Base-by-base conservation (phyloP, 2,797 vertebrate species). In the Columba guinea region DNA sequence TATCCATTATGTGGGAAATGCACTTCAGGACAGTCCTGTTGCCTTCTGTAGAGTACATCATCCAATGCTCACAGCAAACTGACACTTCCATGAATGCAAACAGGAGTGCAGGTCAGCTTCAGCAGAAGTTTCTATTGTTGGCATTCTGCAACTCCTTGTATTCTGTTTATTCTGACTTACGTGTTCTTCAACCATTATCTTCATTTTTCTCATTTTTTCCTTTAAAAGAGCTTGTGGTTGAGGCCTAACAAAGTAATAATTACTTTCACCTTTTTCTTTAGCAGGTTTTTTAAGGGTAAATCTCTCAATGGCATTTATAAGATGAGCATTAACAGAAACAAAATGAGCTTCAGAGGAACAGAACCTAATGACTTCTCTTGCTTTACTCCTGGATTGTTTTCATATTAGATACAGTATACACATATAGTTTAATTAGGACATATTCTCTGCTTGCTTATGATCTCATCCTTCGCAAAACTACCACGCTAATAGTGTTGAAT, bases 151-250 rank as follows among this genome's bases (percentile, higher is more conserved):
- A 71, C 63, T 96, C 87, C 82, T n/a, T 77, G 64, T 81, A 94
- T 91, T 94, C 91, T 96, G 37, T 95, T 97, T 96, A 97, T 97
- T 96, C 96, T 89, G 94, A 96, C 92, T 95, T 89, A 90, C 79
- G 90, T 93, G 97, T 97, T 96, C 93, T 96, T 97, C 96, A 96
- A 89, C 79, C 88, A 91, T 84, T 93, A 89, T 76, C 84, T 96
- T 91, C 34, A 87, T 96, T 96, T 95, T 85, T 89, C 91, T 97
- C 84, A 91, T 94, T 97, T 95, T 65, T 91, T 96, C 82, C 95
- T 96, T 97, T 93, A 95, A 95, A 96, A 87, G 49, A 71, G 68
- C 64, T 97, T 94, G 79, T 94, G 88, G 82, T 63, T 96, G 84
- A 94, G 95, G 96, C 95, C 89, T 96, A 94, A 88, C 87, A 93